Evolutionary conservation across 1,140 invertebrate species (phyloP).

Genomic region (Orchestia grillus): DNA sequence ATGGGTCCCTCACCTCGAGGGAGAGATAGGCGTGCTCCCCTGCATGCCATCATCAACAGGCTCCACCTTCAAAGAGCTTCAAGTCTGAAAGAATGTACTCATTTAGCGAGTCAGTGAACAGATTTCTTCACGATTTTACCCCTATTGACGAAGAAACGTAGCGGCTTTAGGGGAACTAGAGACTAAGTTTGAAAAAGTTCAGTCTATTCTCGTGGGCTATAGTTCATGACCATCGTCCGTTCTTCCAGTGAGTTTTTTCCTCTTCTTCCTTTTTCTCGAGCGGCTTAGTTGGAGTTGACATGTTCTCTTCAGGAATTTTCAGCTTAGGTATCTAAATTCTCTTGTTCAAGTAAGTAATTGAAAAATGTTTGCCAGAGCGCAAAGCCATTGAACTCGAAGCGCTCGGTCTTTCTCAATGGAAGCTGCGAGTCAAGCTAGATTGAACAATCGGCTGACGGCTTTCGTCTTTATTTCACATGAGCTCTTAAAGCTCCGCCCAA

Average conservation of each 20-base stretch:
- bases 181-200: neutral
- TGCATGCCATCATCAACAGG: neutral
- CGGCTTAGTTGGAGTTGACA: neutral
- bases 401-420: constrained; percentile 16
- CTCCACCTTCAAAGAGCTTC: neutral
- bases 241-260: neutral
- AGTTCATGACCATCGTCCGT: neutral
- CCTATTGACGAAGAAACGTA: neutral
- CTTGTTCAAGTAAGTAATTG: constrained; percentile 21
- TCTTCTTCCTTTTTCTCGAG: neutral
- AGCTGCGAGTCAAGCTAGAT: constrained; percentile 26
- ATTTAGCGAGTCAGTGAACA: neutral
- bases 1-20: neutral
- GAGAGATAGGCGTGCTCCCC: neutral
- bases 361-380: neutral
- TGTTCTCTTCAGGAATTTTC: neutral
- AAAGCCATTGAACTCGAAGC: neutral
- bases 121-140: neutral
- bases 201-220: neutral
- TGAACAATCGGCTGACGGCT: constrained; percentile 37
- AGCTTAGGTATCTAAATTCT: neutral
- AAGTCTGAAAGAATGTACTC: neutral
- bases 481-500: constrained; percentile 17
- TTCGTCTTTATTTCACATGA: constrained; percentile 36
- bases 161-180: neutral